A percentile compares a stretch with the other conserved stretches of the same genome.
These are phyloP conservation scores for Ptiloglossa arizonensis DNA, from an alignment of 1,140 invertebrate species.

Conservation along the genomic window DNA sequence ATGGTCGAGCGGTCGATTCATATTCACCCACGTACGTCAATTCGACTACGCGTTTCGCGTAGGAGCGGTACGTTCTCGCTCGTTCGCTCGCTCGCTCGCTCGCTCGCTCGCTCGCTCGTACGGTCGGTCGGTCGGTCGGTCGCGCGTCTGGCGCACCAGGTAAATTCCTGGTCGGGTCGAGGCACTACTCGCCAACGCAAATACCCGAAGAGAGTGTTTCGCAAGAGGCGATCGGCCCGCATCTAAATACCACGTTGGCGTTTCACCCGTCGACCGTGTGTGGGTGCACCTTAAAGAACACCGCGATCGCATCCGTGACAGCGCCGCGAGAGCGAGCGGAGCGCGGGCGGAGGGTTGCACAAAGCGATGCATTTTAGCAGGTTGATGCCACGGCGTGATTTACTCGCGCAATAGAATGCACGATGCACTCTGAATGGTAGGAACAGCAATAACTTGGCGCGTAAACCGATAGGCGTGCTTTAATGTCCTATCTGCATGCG, in stretches of 20 bases:
- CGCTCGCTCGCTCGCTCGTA: no score
- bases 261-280: conserved; percentile 35
- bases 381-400: conserved; percentile 49
- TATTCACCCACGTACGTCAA: conserved; percentile 47
- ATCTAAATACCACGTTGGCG: conserved; percentile 59
- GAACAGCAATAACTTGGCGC: conserved; percentile 30
- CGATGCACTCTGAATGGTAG: conserved; percentile 22
- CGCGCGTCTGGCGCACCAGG: conserved; percentile 8
- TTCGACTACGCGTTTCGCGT: conserved; percentile 14
- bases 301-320: conserved; percentile 31
- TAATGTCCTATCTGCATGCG: conserved; percentile 15
- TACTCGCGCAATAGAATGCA: conserved; percentile 55
- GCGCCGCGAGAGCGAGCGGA: not conserved
- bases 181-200: conserved; percentile 74
- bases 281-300: conserved; percentile 55
- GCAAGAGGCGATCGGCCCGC: conserved; percentile 63
- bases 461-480: conserved; percentile 25
- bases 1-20: conserved; percentile 9
- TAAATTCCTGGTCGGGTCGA: conserved; percentile 65
- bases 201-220: conserved; percentile 69
- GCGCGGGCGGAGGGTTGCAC: not conserved
- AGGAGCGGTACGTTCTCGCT: not conserved
- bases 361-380: conserved; percentile 50
- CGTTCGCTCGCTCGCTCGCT: no score
- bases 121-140: no score